phyloP scores from a whole-genome alignment of 2,797 vertebrate species.

The Microchirus variegatus region DNA sequence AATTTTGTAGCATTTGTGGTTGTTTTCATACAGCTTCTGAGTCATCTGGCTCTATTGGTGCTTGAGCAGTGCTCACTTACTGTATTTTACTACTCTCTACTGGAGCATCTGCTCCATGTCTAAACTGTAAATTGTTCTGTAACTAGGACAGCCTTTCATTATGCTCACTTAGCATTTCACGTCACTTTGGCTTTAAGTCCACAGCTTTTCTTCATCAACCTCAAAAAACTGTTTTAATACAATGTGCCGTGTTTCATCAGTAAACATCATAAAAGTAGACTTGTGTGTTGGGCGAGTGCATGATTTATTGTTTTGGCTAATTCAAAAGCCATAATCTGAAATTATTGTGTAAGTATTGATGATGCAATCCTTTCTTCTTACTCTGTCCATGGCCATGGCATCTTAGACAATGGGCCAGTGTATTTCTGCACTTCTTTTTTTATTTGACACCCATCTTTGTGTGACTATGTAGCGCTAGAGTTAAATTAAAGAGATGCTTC shows the following conservation, averaged over 20 bases:
- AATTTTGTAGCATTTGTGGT: slow-evolving; percentile 27
- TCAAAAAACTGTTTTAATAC: background rate
- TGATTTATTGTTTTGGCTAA: no score
- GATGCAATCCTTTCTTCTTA: no score
- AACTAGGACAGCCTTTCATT: slow-evolving; percentile 48
- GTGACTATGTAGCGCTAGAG: background rate
- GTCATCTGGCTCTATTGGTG: slow-evolving; percentile 37
- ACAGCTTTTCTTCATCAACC: slow-evolving; percentile 15
- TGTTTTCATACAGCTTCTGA: slow-evolving; percentile 30
- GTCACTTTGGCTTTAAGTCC: slow-evolving; percentile 30
- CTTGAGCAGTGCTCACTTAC: slow-evolving; percentile 26
- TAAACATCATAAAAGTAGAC: no score
- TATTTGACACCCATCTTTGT: no score
- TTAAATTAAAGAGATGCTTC: background rate
- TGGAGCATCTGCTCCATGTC: slow-evolving; percentile 44
- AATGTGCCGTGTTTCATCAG: background rate
- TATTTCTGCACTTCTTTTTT: no score
- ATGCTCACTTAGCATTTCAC: slow-evolving; percentile 36
- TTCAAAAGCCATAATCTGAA: no score
- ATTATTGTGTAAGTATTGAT: no score
- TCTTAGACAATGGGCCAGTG: no score
- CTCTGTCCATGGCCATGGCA: no score
- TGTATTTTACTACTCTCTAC: slow-evolving; percentile 36
- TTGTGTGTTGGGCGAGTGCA: no score
- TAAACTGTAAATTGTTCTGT: slow-evolving; percentile 49